phyloP scores from a whole-genome alignment of 2,113 vertebrate species.

The Nerophis ophidion region DNA sequence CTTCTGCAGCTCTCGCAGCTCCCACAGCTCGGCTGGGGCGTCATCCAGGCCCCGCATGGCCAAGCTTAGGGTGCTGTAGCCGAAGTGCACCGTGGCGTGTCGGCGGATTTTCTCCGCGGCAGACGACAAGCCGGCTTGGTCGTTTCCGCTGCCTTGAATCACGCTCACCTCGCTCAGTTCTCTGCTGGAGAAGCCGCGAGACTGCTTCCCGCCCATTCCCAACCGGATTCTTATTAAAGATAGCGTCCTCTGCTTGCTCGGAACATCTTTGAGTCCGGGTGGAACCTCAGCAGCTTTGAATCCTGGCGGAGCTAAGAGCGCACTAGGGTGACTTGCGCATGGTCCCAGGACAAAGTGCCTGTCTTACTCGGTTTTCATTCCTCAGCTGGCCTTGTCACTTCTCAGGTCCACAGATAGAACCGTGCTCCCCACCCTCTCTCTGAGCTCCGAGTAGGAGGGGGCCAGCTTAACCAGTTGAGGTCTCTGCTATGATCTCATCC shows the following conservation, averaged over 20 bases:
- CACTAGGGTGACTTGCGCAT: slow-evolving; percentile 9
- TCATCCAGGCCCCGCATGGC: slow-evolving; percentile 81
- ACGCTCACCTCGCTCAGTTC: slow-evolving; percentile 48
- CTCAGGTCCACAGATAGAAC: slow-evolving; percentile 70
- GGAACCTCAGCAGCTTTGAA: slow-evolving; percentile 17
- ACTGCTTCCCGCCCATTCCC: slow-evolving; percentile 74
- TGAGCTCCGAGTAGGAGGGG: slow-evolving; percentile 2
- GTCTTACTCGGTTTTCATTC: slow-evolving; percentile 69
- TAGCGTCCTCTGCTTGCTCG: slow-evolving; percentile 14
- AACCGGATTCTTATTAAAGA: slow-evolving; percentile 1
- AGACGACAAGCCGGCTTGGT: slow-evolving; percentile 63
- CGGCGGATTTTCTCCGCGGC: slow-evolving; percentile 64
- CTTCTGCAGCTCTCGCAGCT: slow-evolving; percentile 84
- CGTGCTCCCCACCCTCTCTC: slow-evolving; percentile 44
- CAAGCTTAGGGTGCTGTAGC: slow-evolving; percentile 80
- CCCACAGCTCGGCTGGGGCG: slow-evolving; percentile 82
- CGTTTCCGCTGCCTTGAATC: slow-evolving; percentile 40
- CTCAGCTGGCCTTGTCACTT: slow-evolving; percentile 90
- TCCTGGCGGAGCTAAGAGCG: slow-evolving; percentile 26
- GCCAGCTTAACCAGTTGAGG: slow-evolving; percentile 39
- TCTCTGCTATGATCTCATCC: slow-evolving; percentile 44
- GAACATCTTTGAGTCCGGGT: slow-evolving; percentile 21
- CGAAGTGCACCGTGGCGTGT: slow-evolving; percentile 61
- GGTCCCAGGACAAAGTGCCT: slow-evolving; percentile 46
- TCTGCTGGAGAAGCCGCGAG: slow-evolving; percentile 56